Evolutionary conservation across 2,888 invertebrate genomes (phyloP).

Genomic region (Branchipolynoe longqiensis): DNA sequence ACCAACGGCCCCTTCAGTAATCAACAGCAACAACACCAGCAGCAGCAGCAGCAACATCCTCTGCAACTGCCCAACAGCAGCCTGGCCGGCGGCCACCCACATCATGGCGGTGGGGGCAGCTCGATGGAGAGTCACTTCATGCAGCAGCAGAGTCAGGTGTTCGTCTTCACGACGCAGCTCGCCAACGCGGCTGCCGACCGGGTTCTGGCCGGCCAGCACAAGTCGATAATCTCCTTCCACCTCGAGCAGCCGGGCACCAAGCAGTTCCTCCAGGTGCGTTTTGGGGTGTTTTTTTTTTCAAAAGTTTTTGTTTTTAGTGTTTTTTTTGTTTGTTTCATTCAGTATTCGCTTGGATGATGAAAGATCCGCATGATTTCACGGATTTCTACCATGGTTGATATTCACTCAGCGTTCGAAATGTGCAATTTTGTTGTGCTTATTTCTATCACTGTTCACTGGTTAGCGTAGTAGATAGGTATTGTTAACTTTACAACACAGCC

Average conservation of each 20-base stretch:
- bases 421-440: no score
- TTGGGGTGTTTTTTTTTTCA: no score
- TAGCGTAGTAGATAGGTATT: no score
- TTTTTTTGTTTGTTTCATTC: no score
- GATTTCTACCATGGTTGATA: no score
- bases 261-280: conserved; percentile 91
- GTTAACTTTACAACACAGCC: no score
- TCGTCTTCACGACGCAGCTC: conserved; percentile 96
- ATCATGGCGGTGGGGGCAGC: neutral
- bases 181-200: conserved; percentile 97
- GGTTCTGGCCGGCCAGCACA: conserved; percentile 93
- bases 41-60: neutral
- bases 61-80: neutral
- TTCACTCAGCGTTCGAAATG: no score
- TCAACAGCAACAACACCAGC: conserved; percentile 32
- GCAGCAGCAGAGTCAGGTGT: conserved; percentile 94
- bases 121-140: conserved; percentile 67
- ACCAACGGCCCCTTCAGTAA: neutral
- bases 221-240: conserved; percentile 96
- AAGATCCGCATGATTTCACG: no score
- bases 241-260: conserved; percentile 96
- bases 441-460: no score
- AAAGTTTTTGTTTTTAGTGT: no score
- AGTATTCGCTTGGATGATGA: no score
- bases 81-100: neutral